These are phyloP conservation scores for Reinhardtius hippoglossoides DNA, from an alignment of 2,113 vertebrate species.

Conservation along the genomic window DNA sequence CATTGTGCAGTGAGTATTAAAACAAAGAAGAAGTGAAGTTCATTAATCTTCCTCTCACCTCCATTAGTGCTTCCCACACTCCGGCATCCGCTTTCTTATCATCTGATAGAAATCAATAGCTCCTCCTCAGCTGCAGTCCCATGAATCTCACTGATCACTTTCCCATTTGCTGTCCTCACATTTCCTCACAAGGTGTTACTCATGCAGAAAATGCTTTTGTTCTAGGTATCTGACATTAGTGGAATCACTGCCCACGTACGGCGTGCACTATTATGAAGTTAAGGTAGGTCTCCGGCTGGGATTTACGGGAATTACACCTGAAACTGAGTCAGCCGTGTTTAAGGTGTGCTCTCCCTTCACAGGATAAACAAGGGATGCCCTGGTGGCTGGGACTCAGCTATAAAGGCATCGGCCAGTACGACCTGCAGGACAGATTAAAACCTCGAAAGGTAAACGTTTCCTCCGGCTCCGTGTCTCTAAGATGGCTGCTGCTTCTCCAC, in stretches of 20 bases:
- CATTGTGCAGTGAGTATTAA: constrained; percentile 93
- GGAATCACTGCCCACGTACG: constrained; percentile 96
- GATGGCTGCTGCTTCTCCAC: constrained; percentile 2
- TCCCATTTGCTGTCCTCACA: background rate
- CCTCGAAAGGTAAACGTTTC: constrained; percentile 83
- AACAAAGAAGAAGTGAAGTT: constrained; percentile 16
- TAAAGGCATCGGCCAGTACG: constrained; percentile 98
- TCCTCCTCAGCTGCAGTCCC: constrained; percentile 32
- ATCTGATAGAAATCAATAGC: constrained; percentile 72
- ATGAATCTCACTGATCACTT: constrained; percentile 49
- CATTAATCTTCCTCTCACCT: constrained; percentile 62
- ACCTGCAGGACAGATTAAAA: constrained; percentile 97
- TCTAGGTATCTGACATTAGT: constrained; percentile 97
- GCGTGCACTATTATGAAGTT: constrained; percentile 98
- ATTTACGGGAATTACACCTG: constrained; percentile 35
- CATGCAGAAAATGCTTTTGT: constrained; percentile 35
- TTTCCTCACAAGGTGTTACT: constrained; percentile 26
- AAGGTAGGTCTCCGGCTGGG: constrained; percentile 86
- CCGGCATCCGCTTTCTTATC: constrained; percentile 44
- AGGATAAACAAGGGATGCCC: constrained; percentile 99
- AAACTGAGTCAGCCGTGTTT: constrained; percentile 14
- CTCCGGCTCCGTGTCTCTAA: background rate
- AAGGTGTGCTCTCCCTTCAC: constrained; percentile 22
- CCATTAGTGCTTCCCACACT: constrained; percentile 31
- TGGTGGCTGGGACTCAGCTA: constrained; percentile 99